A percentile compares a stretch with the other conserved stretches of the same genome.
phyloP scores from a whole-genome alignment of 2,797 vertebrate genomes.

The Paedocypris micromegethes region DNA sequence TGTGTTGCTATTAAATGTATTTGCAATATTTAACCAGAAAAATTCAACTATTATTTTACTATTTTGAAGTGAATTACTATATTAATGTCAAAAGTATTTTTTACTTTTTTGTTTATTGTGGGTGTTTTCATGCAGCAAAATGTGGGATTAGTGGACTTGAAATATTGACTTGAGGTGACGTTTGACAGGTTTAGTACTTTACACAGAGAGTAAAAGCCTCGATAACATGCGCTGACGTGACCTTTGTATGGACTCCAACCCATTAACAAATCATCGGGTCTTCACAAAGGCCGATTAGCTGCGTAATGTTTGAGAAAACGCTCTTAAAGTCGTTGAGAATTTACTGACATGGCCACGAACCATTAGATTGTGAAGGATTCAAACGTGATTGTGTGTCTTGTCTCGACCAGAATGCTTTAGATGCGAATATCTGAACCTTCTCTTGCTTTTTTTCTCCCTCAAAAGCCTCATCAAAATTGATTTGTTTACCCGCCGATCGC shows the following conservation, averaged over 20 bases:
- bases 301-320: slow-evolving; percentile 64
- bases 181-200: background rate
- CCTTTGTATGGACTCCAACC: slow-evolving; percentile 52
- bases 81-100: too few relatives aligned
- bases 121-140: too few relatives aligned
- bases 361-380: background rate
- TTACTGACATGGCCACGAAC: slow-evolving; percentile 62
- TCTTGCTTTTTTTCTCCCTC: slow-evolving; percentile 30
- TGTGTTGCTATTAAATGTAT: too few relatives aligned
- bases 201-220: slow-evolving; percentile 13
- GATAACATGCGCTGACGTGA: slow-evolving; percentile 28
- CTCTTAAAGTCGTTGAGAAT: slow-evolving; percentile 56
- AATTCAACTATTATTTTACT: too few relatives aligned
- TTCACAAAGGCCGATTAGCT: slow-evolving; percentile 70
- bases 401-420: too few relatives aligned
- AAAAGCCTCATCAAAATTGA: slow-evolving; percentile 62
- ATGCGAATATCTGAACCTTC: background rate
- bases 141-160: background rate
- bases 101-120: too few relatives aligned
- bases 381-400: background rate
- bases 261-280: slow-evolving; percentile 68
- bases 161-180: background rate
- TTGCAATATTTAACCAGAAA: too few relatives aligned
- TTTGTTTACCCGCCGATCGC: slow-evolving; percentile 58
- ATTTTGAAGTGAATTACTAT: too few relatives aligned